Conservation (phyloP, 2,113 vertebrate genomes). For the Neogobius melanostomus region DNA sequence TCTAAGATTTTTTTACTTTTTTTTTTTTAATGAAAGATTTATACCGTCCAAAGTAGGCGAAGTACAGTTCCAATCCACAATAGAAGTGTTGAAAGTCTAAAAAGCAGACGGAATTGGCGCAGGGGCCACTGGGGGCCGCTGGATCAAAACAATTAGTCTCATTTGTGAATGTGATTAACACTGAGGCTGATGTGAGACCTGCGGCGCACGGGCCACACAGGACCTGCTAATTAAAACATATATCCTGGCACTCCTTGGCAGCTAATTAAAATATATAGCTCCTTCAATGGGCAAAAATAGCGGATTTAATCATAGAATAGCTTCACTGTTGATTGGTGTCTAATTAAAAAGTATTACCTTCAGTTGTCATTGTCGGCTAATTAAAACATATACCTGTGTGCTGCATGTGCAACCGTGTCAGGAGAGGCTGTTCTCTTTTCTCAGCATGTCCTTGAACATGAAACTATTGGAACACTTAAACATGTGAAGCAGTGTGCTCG, state of each 20-base stretch:
- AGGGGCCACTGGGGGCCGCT: conserved; percentile 43
- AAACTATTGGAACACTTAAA: neutral
- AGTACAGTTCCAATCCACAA: neutral
- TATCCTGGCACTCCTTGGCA: conserved; percentile 48
- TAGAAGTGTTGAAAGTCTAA: conserved; percentile 39
- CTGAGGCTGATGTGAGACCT: conserved; percentile 54
- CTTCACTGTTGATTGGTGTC: conserved; percentile 53
- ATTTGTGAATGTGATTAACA: conserved; percentile 73
- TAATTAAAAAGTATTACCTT: conserved; percentile 65
- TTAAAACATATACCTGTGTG: conserved; percentile 58
- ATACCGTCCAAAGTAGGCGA: neutral
- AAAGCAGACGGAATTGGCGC: neutral
- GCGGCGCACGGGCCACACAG: conserved; percentile 52
- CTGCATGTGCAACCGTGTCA: conserved; percentile 8
- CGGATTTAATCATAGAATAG: conserved; percentile 54
- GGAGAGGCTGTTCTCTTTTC: neutral
- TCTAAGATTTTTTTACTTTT: no score
- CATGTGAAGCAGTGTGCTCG: neutral
- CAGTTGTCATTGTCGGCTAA: conserved; percentile 54
- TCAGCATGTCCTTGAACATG: neutral
- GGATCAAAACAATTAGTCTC: conserved; percentile 72
- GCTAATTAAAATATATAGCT: conserved; percentile 74
- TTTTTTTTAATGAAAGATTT: no score
- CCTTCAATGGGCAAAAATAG: conserved; percentile 65
- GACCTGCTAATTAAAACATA: conserved; percentile 74